A percentile compares a stretch with the other conserved stretches of the same genome.
Evolutionary conservation across 2,888 invertebrate genomes (phyloP).

Genomic region (Agrochola circellaris): DNA sequence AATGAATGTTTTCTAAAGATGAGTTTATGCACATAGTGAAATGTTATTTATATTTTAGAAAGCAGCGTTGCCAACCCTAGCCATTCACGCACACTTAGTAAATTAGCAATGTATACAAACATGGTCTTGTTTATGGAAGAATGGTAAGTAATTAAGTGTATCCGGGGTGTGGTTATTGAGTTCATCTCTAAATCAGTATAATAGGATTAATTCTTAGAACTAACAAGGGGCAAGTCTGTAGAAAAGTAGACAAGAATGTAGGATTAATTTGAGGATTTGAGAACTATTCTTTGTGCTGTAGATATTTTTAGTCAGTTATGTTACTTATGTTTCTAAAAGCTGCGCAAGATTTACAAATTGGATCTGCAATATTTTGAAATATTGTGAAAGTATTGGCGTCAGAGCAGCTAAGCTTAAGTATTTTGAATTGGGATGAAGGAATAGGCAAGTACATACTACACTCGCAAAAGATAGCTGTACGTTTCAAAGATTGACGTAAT

Average conservation of each 20-base stretch:
- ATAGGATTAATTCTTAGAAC: constrained; percentile 11
- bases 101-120: constrained; percentile 47
- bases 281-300: neutral
- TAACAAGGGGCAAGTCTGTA: neutral
- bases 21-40: neutral
- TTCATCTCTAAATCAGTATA: constrained; percentile 32
- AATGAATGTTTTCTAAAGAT: neutral
- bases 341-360: neutral
- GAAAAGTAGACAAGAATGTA: neutral
- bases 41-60: no score
- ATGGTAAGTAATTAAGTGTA: constrained; percentile 44
- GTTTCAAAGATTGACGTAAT: neutral
- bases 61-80: constrained; percentile 33
- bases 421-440: no score
- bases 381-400: neutral
- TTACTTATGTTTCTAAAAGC: neutral
- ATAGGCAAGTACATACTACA: no score
- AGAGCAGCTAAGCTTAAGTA: no score
- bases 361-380: neutral
- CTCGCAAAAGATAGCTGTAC: neutral
- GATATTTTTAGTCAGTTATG: neutral
- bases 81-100: constrained; percentile 36
- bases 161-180: constrained; percentile 37
- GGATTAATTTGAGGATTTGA: neutral
- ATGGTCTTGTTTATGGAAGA: constrained; percentile 26